phyloP scores from a whole-genome alignment of 2,797 vertebrate genomes.

The Erpetoichthys calabaricus region DNA sequence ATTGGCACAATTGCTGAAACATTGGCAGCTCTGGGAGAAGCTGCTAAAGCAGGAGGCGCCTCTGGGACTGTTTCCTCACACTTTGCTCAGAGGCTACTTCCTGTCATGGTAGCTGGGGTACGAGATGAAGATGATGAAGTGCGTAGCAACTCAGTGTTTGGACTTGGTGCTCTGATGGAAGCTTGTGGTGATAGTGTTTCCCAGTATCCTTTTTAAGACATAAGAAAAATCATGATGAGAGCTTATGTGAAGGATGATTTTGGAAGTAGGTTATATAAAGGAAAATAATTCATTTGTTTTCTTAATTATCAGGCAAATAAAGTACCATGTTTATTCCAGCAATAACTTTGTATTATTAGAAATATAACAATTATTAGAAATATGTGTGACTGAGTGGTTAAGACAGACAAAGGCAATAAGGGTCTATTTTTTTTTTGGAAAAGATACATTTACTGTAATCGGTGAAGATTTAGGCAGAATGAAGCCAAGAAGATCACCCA shows the following conservation, averaged over 20 bases:
- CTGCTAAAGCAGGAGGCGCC: slow-evolving; percentile 29
- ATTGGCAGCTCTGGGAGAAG: slow-evolving; percentile 47
- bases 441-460: too few species aligned
- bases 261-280: too few species aligned
- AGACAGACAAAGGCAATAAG: too few species aligned
- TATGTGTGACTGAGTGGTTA: too few species aligned
- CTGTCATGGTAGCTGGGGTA: slow-evolving; percentile 48
- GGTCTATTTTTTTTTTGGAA: too few species aligned
- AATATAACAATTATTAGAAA: too few species aligned
- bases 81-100: slow-evolving; percentile 51
- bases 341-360: too few species aligned
- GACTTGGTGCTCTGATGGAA: slow-evolving; percentile 65
- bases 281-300: too few species aligned
- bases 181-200: slow-evolving; percentile 52
- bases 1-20: slow-evolving; percentile 64
- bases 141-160: slow-evolving; percentile 73
- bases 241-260: background rate
- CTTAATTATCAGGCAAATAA: too few species aligned
- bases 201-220: slow-evolving; percentile 58
- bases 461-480: too few species aligned
- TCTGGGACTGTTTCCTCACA: slow-evolving; percentile 45
- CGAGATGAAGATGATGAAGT: slow-evolving; percentile 65
- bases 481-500: too few species aligned
- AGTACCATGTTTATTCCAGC: too few species aligned
- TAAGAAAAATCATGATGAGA: background rate